Evolutionary conservation across 2,797 vertebrate species (phyloP), one percentile per base, ranked within the genome.

Genomic region (Lagodon rhomboides): DNA sequence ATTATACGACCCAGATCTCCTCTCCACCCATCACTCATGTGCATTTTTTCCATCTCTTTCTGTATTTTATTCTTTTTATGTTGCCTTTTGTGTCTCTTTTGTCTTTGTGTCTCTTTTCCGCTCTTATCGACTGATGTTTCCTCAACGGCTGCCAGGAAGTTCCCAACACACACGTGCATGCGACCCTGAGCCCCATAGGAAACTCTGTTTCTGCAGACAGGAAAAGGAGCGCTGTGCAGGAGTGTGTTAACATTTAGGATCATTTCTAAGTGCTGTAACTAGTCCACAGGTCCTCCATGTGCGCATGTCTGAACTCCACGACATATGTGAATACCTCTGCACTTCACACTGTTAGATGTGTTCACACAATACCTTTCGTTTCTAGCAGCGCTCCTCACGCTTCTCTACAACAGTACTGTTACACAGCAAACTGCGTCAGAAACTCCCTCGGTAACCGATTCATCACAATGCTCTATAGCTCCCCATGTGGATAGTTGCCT

Each of bases 101-200:
- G 73, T 68, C 54, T 66, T 66, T 75, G 34, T 85, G 49, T 71
- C 47, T 87, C 79, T 75, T 75, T 86, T 86, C 75, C 82, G 18
- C 73, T 82, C 69, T 82, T 78, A 77, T 81, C 44, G 47, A 89
- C 71, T 87, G 86, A 87, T 86, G 82, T 87, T 94, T 93, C 90
- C 91, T 92, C 64, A 84, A n/a, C 47, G 58, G 43, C 85, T 85
- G 80, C 79, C 77, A 68, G 87, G 87, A 87, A 75, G 76, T 67
- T 67, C n/a, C 62, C 27, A 43, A 25, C 47, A 65, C 75, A 54
- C 68, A 12, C 18, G 27, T 46, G 22, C 72, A 68, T 62, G 61
- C 3, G 73, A 84, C 91, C 86, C 62, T n/a, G 50, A 85, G 83
- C 73, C 74, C 73, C 71, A 59, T 80, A 88, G 90, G 88, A 93